A percentile compares a stretch with the other conserved stretches of the same genome.
Conservation (phyloP, 2,113 vertebrate species). For the Melanostigma gelatinosum region DNA sequence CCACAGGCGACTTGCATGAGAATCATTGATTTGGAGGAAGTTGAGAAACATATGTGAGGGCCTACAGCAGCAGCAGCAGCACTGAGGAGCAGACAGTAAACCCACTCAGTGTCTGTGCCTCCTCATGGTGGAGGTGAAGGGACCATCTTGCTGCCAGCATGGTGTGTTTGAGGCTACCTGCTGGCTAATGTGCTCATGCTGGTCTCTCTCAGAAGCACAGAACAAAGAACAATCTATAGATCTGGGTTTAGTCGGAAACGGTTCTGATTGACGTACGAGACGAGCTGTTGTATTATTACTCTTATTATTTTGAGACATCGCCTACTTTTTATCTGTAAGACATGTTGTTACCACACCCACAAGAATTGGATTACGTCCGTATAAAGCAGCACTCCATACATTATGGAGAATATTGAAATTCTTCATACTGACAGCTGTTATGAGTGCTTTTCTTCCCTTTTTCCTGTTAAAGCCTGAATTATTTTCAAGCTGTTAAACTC, state of each 20-base stretch:
- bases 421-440: slow-evolving; percentile 52
- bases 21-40: slow-evolving; percentile 34
- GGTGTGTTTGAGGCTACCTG: slow-evolving; percentile 59
- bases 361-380: slow-evolving; percentile 11
- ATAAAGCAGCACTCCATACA: slow-evolving; percentile 27
- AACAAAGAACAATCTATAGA: slow-evolving; percentile 48
- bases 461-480: slow-evolving; percentile 39
- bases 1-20: slow-evolving; percentile 32
- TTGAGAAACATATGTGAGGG: slow-evolving; percentile 17
- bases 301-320: slow-evolving; percentile 23
- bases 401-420: slow-evolving; percentile 43
- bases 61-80: slow-evolving; percentile 20
- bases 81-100: slow-evolving; percentile 19
- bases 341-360: neutral
- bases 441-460: neutral
- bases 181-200: slow-evolving; percentile 43
- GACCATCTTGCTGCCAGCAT: slow-evolving; percentile 60
- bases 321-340: slow-evolving; percentile 23
- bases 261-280: slow-evolving; percentile 21
- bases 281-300: neutral
- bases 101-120: slow-evolving; percentile 47
- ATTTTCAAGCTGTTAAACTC: slow-evolving; percentile 36
- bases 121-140: slow-evolving; percentile 38
- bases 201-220: slow-evolving; percentile 34
- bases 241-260: slow-evolving; percentile 53